Conservation (phyloP, 2,113 vertebrate genomes). For the Varanus komodoensis region DNA sequence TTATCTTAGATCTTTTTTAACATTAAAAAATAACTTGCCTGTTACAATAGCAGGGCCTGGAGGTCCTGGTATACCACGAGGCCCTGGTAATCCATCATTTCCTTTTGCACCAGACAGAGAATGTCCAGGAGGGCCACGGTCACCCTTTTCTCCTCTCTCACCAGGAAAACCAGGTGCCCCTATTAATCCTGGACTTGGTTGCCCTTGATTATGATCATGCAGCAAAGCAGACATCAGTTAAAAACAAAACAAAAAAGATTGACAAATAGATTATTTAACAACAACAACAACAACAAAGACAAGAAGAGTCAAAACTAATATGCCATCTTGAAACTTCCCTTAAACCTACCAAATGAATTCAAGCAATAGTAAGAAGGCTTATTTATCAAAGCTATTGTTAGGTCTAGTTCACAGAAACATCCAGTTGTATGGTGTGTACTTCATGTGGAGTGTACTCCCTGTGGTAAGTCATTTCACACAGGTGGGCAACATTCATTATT, state of each 20-base stretch:
- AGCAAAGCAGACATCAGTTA: not conserved
- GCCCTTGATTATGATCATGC: constrained; percentile 50
- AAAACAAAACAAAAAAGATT: not conserved
- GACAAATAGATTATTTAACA: not conserved
- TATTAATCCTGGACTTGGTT: constrained; percentile 70
- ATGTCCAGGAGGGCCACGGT: constrained; percentile 84
- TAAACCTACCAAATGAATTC: not conserved
- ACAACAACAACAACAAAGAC: not conserved
- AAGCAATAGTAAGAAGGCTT: not conserved
- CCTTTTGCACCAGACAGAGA: constrained; percentile 85
- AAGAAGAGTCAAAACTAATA: not conserved
- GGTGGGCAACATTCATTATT: too few species aligned
- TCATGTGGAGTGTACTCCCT: not conserved
- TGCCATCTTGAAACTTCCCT: not conserved
- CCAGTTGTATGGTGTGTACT: not conserved
- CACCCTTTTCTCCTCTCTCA: constrained; percentile 87
- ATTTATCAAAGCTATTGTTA: not conserved
- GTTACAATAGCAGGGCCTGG: constrained; percentile 81
- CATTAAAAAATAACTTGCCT: constrained; percentile 55
- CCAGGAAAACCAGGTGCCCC: constrained; percentile 88
- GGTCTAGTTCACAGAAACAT: not conserved
- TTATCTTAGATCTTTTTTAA: not conserved
- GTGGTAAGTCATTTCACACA: not conserved
- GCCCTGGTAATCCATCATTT: constrained; percentile 78
- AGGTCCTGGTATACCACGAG: constrained; percentile 81